Conservation (phyloP, 2,113 vertebrate species). For the Hemibagrus wyckioides region DNA sequence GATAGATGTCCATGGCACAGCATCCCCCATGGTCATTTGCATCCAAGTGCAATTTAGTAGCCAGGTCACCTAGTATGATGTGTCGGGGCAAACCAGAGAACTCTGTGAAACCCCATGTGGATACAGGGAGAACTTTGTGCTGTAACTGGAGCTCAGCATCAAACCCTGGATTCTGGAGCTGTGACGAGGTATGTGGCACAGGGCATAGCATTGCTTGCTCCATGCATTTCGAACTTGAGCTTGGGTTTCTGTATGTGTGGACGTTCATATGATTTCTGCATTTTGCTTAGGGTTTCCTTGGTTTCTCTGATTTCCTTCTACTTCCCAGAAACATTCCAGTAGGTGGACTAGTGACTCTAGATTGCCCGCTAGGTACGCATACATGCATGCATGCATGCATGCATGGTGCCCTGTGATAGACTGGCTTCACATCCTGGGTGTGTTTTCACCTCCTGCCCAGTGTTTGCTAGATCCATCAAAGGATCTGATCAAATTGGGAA, state of each 20-base stretch:
- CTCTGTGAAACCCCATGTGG: neutral
- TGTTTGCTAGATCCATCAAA: neutral
- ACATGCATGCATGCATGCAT: neutral
- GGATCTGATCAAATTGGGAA: neutral
- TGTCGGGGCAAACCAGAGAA: neutral
- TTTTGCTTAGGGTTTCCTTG: neutral
- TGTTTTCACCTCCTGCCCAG: neutral
- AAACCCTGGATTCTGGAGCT: neutral
- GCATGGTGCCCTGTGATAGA: neutral
- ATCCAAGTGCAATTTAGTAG: neutral
- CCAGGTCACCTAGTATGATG: neutral
- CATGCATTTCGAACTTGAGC: neutral
- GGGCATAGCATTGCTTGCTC: neutral
- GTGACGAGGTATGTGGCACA: neutral
- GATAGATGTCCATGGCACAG: neutral
- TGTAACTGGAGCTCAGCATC: neutral
- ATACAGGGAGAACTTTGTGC: neutral
- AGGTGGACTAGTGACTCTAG: neutral
- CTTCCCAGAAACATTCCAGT: neutral
- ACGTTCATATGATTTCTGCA: neutral
- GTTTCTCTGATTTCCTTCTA: neutral
- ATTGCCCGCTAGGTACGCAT: too few relatives aligned
- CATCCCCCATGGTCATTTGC: neutral
- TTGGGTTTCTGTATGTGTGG: neutral
- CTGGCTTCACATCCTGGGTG: neutral